Conservation (phyloP, 1,140 invertebrate genomes). For the Zaprionus lachaisei region DNA sequence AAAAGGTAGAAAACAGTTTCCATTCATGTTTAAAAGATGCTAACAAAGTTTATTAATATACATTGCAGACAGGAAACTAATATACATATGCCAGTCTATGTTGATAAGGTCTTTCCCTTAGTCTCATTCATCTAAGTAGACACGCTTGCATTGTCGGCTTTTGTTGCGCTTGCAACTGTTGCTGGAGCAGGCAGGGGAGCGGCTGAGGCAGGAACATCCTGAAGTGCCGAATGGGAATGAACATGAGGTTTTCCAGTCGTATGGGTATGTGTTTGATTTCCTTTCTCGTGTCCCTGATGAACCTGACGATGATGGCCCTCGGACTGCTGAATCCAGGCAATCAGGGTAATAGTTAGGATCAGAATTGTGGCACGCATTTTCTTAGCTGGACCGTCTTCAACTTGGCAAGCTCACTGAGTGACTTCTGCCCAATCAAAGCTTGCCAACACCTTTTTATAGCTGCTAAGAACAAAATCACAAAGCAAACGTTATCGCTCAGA, state of each 20-base stretch:
- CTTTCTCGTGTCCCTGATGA: neutral
- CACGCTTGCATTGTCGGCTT: neutral
- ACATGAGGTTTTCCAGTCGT: neutral
- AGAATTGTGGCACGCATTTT: neutral
- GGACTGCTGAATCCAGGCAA: neutral
- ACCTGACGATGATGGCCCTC: neutral
- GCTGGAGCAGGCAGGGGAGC: neutral
- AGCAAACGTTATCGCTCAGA: neutral
- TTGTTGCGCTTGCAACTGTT: no score
- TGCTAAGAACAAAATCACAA: neutral
- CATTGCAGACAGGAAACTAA: neutral
- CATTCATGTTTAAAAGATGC: no score
- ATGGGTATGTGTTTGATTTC: neutral
- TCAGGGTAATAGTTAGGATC: neutral
- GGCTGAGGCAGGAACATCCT: neutral
- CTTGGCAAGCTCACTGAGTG: neutral
- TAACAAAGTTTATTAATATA: neutral
- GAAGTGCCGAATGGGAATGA: neutral
- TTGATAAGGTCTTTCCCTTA: no score
- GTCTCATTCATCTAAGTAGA: neutral
- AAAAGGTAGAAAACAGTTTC: no score
- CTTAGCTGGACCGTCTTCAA: neutral
- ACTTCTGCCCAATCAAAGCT: neutral
- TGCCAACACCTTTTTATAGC: neutral
- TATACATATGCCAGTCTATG: no score